Evolutionary conservation across 2,888 invertebrate species (phyloP).

Genomic region (Anoplius nigerrimus): DNA sequence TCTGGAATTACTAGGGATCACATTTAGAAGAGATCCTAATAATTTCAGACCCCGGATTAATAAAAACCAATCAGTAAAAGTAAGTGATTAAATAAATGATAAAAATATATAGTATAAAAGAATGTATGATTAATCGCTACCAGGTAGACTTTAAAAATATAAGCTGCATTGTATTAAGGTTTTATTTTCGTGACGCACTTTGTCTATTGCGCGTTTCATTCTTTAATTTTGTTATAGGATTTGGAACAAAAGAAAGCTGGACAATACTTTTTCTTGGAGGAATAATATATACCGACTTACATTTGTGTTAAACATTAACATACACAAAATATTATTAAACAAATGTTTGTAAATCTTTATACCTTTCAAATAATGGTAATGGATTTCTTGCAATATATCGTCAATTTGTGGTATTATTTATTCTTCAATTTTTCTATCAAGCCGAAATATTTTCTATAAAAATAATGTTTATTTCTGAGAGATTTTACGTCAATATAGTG

Average conservation of each 20-base stretch:
- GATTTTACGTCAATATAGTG: slow-evolving; percentile 19
- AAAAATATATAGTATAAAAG: no score
- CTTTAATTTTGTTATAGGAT: slow-evolving; percentile 80
- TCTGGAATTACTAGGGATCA: slow-evolving; percentile 95
- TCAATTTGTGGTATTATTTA: slow-evolving; percentile 3
- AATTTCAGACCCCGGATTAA: slow-evolving; percentile 99
- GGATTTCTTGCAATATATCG: slow-evolving; percentile 35
- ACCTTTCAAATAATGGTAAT: slow-evolving; percentile 43
- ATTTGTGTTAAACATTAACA: slow-evolving; percentile 38
- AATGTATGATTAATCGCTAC: no score
- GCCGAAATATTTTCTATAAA: slow-evolving; percentile 20
- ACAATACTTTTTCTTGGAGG: slow-evolving; percentile 99
- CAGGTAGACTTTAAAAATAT: slow-evolving; percentile 4
- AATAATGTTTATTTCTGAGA: slow-evolving; percentile 9
- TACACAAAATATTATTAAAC: slow-evolving; percentile 42
- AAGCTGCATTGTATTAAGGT: background rate
- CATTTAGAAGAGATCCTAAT: slow-evolving; percentile 98
- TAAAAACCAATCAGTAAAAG: slow-evolving; percentile 96
- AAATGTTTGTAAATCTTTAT: slow-evolving; percentile 53
- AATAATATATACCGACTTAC: slow-evolving; percentile 77
- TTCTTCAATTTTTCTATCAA: slow-evolving; percentile 22
- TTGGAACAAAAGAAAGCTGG: slow-evolving; percentile 97
- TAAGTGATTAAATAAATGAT: slow-evolving; percentile 64
- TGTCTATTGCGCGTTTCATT: background rate
- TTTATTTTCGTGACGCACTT: background rate